phyloP scores from a whole-genome alignment of 2,888 invertebrate species.

The Melanotus villosus region DNA sequence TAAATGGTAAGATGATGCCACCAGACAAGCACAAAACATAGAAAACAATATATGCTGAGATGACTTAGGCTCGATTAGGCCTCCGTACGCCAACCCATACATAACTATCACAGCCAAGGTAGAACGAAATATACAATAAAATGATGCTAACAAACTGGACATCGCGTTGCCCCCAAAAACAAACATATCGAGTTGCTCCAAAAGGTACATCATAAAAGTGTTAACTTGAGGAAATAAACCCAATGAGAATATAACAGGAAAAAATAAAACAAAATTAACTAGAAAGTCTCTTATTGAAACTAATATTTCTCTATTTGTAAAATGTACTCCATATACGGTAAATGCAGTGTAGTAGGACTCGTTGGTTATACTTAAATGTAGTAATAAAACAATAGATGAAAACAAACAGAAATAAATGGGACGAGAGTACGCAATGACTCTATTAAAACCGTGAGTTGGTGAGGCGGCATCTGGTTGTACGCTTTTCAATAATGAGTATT shows the following conservation, averaged over 20 bases:
- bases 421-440: slow-evolving; percentile 93
- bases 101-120: slow-evolving; percentile 83
- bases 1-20: slow-evolving; percentile 92
- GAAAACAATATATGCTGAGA: slow-evolving; percentile 95
- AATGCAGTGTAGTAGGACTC: slow-evolving; percentile 61
- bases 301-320: slow-evolving; percentile 76
- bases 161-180: slow-evolving; percentile 91
- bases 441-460: slow-evolving; percentile 97
- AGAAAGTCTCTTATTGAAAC: slow-evolving; percentile 80
- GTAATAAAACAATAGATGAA: slow-evolving; percentile 68
- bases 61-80: slow-evolving; percentile 85
- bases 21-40: slow-evolving; percentile 91
- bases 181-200: slow-evolving; percentile 96
- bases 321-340: slow-evolving; percentile 67
- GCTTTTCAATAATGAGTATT: slow-evolving; percentile 96
- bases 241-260: slow-evolving; percentile 94
- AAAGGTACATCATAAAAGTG: slow-evolving; percentile 95
- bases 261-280: slow-evolving; percentile 86
- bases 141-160: slow-evolving; percentile 85
- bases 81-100: slow-evolving; percentile 91
- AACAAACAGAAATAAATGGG: slow-evolving; percentile 95
- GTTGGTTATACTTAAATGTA: slow-evolving; percentile 60
- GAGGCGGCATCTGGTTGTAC: slow-evolving; percentile 99
- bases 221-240: slow-evolving; percentile 98
- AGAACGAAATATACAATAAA: slow-evolving; percentile 87